Conservation (phyloP, 23 tunicate genomes). For the Oikopleura albicans region DNA sequence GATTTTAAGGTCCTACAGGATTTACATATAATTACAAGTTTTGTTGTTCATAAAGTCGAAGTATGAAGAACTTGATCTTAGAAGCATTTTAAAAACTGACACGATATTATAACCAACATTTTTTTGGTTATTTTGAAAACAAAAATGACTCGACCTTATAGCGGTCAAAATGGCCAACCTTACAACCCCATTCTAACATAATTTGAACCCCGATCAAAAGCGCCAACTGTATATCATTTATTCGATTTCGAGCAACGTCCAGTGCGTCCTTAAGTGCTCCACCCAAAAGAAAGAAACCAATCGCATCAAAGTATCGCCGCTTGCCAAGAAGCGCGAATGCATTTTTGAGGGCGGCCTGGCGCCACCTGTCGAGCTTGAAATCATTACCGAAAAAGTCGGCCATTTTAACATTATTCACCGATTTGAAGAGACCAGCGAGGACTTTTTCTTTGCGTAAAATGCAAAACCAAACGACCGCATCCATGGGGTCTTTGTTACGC, state of each 20-base stretch:
- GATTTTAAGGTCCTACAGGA: no score
- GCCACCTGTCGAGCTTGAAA: conserved; percentile 66
- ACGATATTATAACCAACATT: no score
- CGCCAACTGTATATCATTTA: no score
- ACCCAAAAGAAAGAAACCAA: conserved; percentile 68
- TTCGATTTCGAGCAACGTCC: conserved; percentile 26
- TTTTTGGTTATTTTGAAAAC: no score
- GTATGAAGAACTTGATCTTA: no score
- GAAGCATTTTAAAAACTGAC: no score
- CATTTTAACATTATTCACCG: conserved; percentile 50
- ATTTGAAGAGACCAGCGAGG: conserved; percentile 35
- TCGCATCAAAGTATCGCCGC: conserved; percentile 53
- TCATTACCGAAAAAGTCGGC: conserved; percentile 55
- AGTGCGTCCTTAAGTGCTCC: conserved; percentile 62
- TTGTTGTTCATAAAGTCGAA: no score
- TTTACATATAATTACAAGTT: no score
- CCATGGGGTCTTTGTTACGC: conserved; percentile 62
- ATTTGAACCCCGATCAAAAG: no score
- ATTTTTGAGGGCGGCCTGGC: conserved; percentile 67
- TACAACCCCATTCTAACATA: no score
- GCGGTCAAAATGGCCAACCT: no score
- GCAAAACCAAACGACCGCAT: conserved; percentile 57
- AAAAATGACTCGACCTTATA: no score
- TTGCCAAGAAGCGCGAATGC: conserved; percentile 88
- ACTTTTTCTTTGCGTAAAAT: conserved; percentile 62